A percentile compares a stretch with the other conserved stretches of the same genome.
These are phyloP conservation scores for Staurois parvus DNA, from an alignment of 2,797 vertebrate genomes.

Conservation along the genomic window DNA sequence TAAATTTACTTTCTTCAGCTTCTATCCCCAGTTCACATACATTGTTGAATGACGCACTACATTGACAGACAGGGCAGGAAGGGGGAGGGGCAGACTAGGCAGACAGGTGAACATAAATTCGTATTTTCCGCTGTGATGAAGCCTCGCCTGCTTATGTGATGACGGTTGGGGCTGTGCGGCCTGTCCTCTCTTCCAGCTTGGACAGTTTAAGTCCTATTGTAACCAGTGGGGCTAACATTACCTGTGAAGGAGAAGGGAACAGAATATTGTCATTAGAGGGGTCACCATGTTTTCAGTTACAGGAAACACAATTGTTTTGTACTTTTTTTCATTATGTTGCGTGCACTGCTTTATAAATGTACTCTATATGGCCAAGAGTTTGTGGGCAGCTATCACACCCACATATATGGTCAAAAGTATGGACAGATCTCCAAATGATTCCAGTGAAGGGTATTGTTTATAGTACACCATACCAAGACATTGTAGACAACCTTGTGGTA, in stretches of 20 bases:
- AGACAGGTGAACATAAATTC: slow-evolving; percentile 21
- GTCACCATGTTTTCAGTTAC: neutral
- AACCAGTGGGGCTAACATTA: slow-evolving; percentile 94
- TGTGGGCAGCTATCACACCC: too few relatives aligned
- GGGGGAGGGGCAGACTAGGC: neutral
- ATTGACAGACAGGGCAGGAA: slow-evolving; percentile 31
- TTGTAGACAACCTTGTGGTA: too few relatives aligned
- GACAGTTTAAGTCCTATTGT: slow-evolving; percentile 94
- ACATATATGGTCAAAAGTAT: too few relatives aligned
- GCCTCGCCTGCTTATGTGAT: slow-evolving; percentile 84
- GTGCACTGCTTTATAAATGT: too few relatives aligned
- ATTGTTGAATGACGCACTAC: neutral
- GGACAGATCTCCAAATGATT: too few relatives aligned
- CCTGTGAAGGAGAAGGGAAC: slow-evolving; percentile 74
- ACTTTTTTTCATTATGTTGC: too few relatives aligned
- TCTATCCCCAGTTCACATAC: slow-evolving; percentile 62
- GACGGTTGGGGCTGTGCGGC: slow-evolving; percentile 89
- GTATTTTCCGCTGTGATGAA: too few relatives aligned
- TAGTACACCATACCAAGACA: too few relatives aligned
- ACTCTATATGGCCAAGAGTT: too few relatives aligned
- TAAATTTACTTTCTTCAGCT: slow-evolving; percentile 63
- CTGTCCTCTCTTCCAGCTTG: slow-evolving; percentile 88
- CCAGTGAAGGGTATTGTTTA: too few relatives aligned
- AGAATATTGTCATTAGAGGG: too few relatives aligned
- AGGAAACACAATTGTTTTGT: too few relatives aligned